Evolutionary conservation across 2,888 invertebrate genomes (phyloP), one percentile per base, ranked within the genome.

Genomic region (Euplagia quadripunctaria): DNA sequence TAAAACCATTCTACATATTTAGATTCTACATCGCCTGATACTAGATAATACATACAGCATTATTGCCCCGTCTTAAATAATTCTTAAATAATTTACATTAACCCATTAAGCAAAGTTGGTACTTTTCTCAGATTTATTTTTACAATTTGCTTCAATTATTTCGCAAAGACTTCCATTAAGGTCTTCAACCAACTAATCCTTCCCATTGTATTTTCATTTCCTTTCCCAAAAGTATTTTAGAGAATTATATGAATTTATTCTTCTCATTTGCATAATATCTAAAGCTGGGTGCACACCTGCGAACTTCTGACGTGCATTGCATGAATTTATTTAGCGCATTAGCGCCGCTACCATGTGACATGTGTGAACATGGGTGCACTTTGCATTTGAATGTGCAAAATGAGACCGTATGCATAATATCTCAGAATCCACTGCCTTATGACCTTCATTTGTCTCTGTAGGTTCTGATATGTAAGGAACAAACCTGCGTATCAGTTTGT

Each of bases 311-410:
- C 90, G 85, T 87, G 89, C 76, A 84, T 85, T 77, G 90, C 87
- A 90, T 91, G 89, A 87, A 88, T 91, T 89, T 88, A 85, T 86
- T 84, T 86, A 83, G 80, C 86, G 85, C 86, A 87, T 90, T 89
- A 89, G 82, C 81, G 52, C 61, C 43, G 81, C 78, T 78, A 71
- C 78, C 70, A 64, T 74, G 78, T 82, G 82, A 82, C 87, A 84
- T 81, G 84, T 87, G 88, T 79, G 83, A 83, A 84, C 83, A 80
- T 77, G 79, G 72, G 63, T 87, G 85, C 86, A 86, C 84, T 86
- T 87, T 88, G 87, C 86, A 88, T 87, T 85, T 85, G 83, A 87
- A 87, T 86, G 82, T 85, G 77, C 79, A 76, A 79, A 82, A 83
- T 86, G 84, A 85, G 82, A 79, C 64, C 73, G 75, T 80, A 86